Evolutionary conservation across 2,888 invertebrate species (phyloP).

Genomic region (Thelaira solivaga): DNA sequence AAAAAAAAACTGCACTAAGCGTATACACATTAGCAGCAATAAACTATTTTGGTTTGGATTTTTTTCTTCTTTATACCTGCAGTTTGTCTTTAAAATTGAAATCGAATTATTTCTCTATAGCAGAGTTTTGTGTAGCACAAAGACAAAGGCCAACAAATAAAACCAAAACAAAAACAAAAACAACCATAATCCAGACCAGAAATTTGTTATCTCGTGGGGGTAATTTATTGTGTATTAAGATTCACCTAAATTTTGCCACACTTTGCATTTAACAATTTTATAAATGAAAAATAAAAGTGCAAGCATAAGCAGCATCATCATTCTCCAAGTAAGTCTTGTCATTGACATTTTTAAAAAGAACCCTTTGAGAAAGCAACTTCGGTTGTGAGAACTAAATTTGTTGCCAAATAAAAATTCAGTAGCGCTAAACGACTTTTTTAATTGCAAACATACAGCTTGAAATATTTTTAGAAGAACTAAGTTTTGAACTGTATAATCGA

Average conservation of each 20-base stretch:
- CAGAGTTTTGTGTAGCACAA: too few species aligned
- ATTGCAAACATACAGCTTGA: too few species aligned
- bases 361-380: too few species aligned
- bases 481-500: too few species aligned
- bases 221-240: conserved; percentile 25
- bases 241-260: conserved; percentile 60
- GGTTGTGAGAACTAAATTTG: too few species aligned
- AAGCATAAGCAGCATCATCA: not conserved
- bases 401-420: too few species aligned
- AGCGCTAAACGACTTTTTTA: too few species aligned
- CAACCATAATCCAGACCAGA: conserved; percentile 13
- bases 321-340: too few species aligned
- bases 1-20: conserved; percentile 16
- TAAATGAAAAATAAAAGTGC: conserved; percentile 10
- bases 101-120: conserved; percentile 20
- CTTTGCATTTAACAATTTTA: conserved; percentile 42
- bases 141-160: too few species aligned
- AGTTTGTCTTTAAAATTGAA: conserved; percentile 39
- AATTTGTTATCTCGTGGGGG: conserved; percentile 6
- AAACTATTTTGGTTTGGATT: conserved; percentile 1
- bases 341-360: too few species aligned
- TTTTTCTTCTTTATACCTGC: too few species aligned
- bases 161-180: not conserved
- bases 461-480: too few species aligned
- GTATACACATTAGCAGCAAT: conserved; percentile 1